A percentile compares a stretch with the other conserved stretches of the same genome.
These are phyloP conservation scores for Cherax destructor DNA, from an alignment of 1,140 invertebrate genomes.

Conservation along the genomic window DNA sequence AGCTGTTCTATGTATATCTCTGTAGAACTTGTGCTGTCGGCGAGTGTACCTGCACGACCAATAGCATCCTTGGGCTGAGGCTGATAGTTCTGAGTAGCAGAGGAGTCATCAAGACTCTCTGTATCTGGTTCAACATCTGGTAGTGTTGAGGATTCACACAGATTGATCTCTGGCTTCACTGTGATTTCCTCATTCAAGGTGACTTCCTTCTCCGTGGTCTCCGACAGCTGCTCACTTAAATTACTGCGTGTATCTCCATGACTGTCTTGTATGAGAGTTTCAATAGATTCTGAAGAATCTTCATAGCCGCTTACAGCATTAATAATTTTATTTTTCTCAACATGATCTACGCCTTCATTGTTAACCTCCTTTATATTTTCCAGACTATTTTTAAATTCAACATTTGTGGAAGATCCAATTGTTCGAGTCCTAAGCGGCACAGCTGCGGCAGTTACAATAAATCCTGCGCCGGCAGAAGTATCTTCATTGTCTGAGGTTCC, in stretches of 20 bases:
- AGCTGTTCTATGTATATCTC: neutral
- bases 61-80: neutral
- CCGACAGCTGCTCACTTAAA: slow-evolving; percentile 1
- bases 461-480: neutral
- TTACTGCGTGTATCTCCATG: neutral
- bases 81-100: neutral
- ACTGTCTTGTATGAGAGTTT: slow-evolving; percentile 4
- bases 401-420: neutral
- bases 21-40: neutral
- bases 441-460: slow-evolving; percentile 21
- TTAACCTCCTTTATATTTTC: neutral
- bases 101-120: neutral
- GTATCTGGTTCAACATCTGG: neutral
- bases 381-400: neutral
- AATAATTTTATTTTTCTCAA: neutral
- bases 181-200: neutral
- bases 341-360: neutral
- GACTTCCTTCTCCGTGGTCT: slow-evolving; percentile 3
- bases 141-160: neutral
- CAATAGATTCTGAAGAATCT: slow-evolving; percentile 48
- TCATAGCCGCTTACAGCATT: slow-evolving; percentile 14
- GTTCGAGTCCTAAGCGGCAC: slow-evolving; percentile 8
- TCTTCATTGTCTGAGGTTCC: slow-evolving; percentile 57
- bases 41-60: neutral
- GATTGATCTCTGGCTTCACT: neutral